phyloP scores from a whole-genome alignment of 2,888 invertebrate genomes.

The Choreutis nemorana region DNA sequence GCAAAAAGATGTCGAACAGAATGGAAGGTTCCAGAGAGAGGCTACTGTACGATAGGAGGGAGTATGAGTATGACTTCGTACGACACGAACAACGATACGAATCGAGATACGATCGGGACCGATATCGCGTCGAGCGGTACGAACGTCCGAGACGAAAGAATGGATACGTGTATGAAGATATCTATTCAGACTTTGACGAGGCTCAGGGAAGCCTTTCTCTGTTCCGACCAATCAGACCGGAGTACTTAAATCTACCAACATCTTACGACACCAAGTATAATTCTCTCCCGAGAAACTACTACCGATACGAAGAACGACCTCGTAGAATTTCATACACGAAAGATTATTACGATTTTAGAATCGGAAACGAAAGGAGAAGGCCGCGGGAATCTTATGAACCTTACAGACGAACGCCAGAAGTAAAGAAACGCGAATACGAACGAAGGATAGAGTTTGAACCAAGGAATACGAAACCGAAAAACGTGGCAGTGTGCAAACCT shows the following conservation, averaged over 20 bases:
- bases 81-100: slow-evolving; percentile 7
- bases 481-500: slow-evolving; percentile 54
- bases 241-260: slow-evolving; percentile 50
- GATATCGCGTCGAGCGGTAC: slow-evolving; percentile 13
- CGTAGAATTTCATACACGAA: slow-evolving; percentile 44
- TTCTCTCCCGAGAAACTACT: slow-evolving; percentile 48
- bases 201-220: slow-evolving; percentile 53
- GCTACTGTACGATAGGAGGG: slow-evolving; percentile 43
- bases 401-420: slow-evolving; percentile 20
- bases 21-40: slow-evolving; percentile 57
- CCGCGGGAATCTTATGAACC: slow-evolving; percentile 33
- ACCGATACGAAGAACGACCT: slow-evolving; percentile 36
- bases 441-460: neutral
- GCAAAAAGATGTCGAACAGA: too few relatives aligned
- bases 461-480: slow-evolving; percentile 19
- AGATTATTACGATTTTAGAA: slow-evolving; percentile 56
- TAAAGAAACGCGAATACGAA: slow-evolving; percentile 8
- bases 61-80: slow-evolving; percentile 35
- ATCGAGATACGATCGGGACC: slow-evolving; percentile 3
- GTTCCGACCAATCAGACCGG: slow-evolving; percentile 57
- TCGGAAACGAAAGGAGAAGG: slow-evolving; percentile 31
- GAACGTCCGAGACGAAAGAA: slow-evolving; percentile 46
- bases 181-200: slow-evolving; percentile 58
- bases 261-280: slow-evolving; percentile 50
- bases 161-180: slow-evolving; percentile 59